Base-by-base conservation (phyloP, 2,797 vertebrate species). In the Leptodactylus fallax region DNA sequence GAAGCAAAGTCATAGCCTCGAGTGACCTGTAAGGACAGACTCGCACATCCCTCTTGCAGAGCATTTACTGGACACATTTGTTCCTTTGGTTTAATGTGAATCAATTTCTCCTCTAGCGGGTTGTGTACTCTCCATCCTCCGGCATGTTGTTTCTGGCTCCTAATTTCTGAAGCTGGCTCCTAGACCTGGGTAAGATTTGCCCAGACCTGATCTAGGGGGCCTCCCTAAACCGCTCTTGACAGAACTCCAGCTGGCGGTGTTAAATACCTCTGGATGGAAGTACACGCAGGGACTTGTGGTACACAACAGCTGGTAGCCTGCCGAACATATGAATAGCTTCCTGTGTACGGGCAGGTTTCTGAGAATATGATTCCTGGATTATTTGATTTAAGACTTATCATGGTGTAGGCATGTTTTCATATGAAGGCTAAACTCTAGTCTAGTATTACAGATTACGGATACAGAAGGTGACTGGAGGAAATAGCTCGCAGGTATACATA, bases 221-320 rank as follows among this genome's bases (percentile, higher is more conserved):
- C 27, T 45, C 25, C 67, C 23, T 13, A 7, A 67, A 71, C 25
- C 3, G 3, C 27, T 67, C 23, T 6, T 45, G 27, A 72, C 27
- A 47, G 27, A 17, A 1, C 69, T 19, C 69, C 27, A 74, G 45
- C 45, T 23, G 72, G 7, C 45, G 36, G 71, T 19, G 45, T 21
- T 74, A 49, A 4, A 72, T 72, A 47, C 71, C 45, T 69, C 19
- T 47, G 7, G 49, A 53, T 77, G n/a, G 49, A 55, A 25, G 51
- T 25, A 78, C 77, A 79, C 1, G 77, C 23, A 17, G n/a, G 53
- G 77, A 58, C 77, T 56, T 79, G 74, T 23, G 13, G 77, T 36
- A 9, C 77, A 53, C 72, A 79, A 17, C 53, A 79, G 53, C 53
- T 58, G 53, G 25, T 56, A 19, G 27, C 27, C 67, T 17, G 6